Evolutionary conservation across 2,888 invertebrate species (phyloP), one percentile per base, ranked within the genome.

Genomic region (Himalopsyche kuldschensis): DNA sequence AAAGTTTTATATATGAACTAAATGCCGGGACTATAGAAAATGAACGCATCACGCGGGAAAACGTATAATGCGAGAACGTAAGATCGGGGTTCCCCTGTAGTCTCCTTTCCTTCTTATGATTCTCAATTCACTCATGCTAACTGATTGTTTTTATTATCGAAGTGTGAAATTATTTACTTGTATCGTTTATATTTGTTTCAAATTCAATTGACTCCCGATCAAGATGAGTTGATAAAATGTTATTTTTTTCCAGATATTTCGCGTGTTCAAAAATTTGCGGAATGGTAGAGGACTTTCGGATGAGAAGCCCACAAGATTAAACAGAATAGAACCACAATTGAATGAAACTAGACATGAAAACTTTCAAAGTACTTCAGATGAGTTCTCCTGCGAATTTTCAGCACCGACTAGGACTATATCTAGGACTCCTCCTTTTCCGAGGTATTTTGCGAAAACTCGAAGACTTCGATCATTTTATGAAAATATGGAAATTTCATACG

Each of bases 381-480:
- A 48, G 11, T n/a, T 2, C n/a, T 10, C 1, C 24, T 41, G 77
- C 20, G 8, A 15, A 10, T 78, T n/a, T 8, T n/a, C 75, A 75
- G n/a, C 31, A 75, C 41, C 78, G 41, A 24, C 41, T 24, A 4
- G 41, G 41, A 24, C 41, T 24, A 4, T 11, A 17, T 31, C 30
- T 24, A 48, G 17, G 8, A 79, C 79, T 17, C 79, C 79, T 5
- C 75, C n/a, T 78, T 81, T 81, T 77, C 81, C 24, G 20, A 32
- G 31, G 35, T 47, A 32, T 20, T 31, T 55, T n/a, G 15, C 11
- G 17, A 78, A 15, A 79, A 31, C 48, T 31, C 75, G 55, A 17
- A 83, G 48, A 5, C 20, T 46, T 30, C 78, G 75, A 27, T 86
- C 86, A 69, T 17, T 84, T 78, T 86, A 86, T 47, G 86, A 86